Evolutionary conservation across 2,113 vertebrate species (phyloP).

Genomic region (Athene cunicularia): DNA sequence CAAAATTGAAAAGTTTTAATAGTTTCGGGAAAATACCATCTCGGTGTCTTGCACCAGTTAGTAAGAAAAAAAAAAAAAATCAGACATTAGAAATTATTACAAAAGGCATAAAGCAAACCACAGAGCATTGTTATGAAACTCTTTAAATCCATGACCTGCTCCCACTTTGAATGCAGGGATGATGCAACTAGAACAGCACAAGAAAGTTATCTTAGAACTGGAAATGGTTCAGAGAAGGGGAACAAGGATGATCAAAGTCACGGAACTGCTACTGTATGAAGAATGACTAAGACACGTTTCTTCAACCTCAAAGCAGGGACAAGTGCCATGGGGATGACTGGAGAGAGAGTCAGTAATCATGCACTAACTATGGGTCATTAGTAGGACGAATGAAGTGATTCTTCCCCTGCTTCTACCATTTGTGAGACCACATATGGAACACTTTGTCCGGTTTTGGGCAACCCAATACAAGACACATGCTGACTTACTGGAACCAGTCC

Average conservation of each 20-base stretch:
- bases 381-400: not conserved
- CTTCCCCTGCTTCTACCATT: not conserved
- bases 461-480: fast-evolving
- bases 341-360: not conserved
- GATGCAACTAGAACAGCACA: not conserved
- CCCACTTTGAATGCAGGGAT: not conserved
- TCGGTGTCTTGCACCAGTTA: not conserved
- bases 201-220: not conserved
- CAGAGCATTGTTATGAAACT: not conserved
- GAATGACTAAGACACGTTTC: not conserved
- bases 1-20: not conserved
- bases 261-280: not conserved
- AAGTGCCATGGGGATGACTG: not conserved
- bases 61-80: not conserved
- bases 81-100: not conserved
- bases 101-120: not conserved
- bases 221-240: not conserved
- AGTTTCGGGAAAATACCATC: not conserved
- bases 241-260: not conserved
- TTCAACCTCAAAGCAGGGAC: not conserved
- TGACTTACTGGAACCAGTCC: not conserved
- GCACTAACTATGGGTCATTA: not conserved
- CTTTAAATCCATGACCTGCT: not conserved
- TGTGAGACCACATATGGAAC: not conserved
- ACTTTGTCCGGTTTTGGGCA: not conserved